phyloP scores from a whole-genome alignment of 2,113 vertebrate species.

The Atractosteus spatula region DNA sequence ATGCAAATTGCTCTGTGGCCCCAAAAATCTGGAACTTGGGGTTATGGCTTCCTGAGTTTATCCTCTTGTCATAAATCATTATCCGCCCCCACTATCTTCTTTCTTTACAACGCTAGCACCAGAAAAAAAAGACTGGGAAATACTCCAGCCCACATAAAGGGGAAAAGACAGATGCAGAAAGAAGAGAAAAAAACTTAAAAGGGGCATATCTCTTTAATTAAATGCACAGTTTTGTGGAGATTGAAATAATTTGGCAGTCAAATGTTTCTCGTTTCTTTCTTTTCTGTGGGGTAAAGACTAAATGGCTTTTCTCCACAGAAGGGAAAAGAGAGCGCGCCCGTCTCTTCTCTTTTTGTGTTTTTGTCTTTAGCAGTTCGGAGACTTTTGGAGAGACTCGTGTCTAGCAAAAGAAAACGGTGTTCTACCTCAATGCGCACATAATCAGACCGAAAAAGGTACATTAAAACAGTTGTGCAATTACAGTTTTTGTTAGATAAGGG shows the following conservation, averaged over 20 bases:
- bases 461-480: too few species aligned
- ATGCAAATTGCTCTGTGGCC: slow-evolving; percentile 27
- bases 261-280: not conserved
- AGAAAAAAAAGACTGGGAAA: slow-evolving; percentile 29
- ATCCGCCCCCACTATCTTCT: slow-evolving; percentile 18
- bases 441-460: too few species aligned
- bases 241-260: slow-evolving; percentile 18
- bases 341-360: not conserved
- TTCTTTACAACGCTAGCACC: slow-evolving; percentile 17
- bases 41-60: slow-evolving; percentile 39
- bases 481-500: too few species aligned
- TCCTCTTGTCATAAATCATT: slow-evolving; percentile 43
- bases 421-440: too few species aligned
- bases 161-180: slow-evolving; percentile 13
- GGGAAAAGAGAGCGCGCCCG: not conserved
- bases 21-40: slow-evolving; percentile 31
- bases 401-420: too few species aligned
- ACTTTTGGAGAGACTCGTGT: too few species aligned
- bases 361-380: not conserved
- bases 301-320: too few species aligned
- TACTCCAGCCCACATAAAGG: slow-evolving; percentile 54
- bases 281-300: not conserved
- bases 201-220: slow-evolving; percentile 37
- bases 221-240: slow-evolving; percentile 20
- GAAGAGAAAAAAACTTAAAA: slow-evolving; percentile 4